Percentiles rank a stretch among this genome's conserved stretches.
These are phyloP conservation scores for Dryadula phaetusa DNA, from an alignment of 2,888 invertebrate species.

Conservation along the genomic window DNA sequence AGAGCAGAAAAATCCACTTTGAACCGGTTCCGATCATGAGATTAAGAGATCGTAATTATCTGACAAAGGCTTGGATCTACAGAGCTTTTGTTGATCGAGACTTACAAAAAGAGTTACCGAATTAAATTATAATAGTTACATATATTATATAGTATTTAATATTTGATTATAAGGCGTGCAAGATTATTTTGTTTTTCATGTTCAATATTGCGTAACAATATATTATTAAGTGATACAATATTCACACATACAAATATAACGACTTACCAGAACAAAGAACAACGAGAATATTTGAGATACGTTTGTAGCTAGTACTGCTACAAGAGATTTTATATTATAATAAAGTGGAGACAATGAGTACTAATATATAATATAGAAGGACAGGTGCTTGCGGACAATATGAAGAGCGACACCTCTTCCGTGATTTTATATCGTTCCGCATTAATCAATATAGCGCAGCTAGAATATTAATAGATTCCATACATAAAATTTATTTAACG, in stretches of 20 bases:
- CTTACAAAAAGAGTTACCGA: slow-evolving; percentile 18
- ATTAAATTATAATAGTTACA: neutral
- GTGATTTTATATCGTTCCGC: slow-evolving; percentile 75
- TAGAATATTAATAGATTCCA: slow-evolving; percentile 74
- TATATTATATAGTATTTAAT: neutral
- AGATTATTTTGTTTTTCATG: neutral
- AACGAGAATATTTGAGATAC: neutral
- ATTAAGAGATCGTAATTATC: slow-evolving; percentile 38
- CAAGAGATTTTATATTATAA: slow-evolving; percentile 12
- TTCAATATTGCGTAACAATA: neutral
- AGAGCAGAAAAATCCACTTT: slow-evolving; percentile 29
- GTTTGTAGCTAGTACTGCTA: neutral
- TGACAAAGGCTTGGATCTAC: slow-evolving; percentile 32
- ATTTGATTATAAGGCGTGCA: neutral
- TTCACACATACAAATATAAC: neutral
- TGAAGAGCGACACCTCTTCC: slow-evolving; percentile 68
- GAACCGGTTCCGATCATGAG: slow-evolving; percentile 38
- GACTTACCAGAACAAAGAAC: neutral
- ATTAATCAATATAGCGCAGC: slow-evolving; percentile 65
- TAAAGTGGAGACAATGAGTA: slow-evolving; percentile 30
- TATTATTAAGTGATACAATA: neutral
- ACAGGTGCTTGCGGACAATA: slow-evolving; percentile 67
- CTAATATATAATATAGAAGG: slow-evolving; percentile 60
- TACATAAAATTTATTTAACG: slow-evolving; percentile 50
- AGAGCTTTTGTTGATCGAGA: slow-evolving; percentile 9